phyloP scores from a whole-genome alignment of 2,797 vertebrate species.

The Ctenopoma kingsleyae region DNA sequence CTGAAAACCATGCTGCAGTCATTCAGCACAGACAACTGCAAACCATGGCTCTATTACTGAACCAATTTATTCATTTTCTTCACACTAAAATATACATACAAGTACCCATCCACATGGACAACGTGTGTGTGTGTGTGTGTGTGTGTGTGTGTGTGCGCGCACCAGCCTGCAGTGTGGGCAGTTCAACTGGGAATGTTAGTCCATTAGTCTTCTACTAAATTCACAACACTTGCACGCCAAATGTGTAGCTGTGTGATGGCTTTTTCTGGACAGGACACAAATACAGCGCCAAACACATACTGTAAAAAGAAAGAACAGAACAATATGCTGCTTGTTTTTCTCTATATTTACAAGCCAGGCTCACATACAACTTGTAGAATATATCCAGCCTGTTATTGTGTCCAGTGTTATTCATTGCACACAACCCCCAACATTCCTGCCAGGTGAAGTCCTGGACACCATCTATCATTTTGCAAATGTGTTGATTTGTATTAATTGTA shows the following conservation, averaged over 20 bases:
- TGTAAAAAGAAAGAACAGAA: neutral
- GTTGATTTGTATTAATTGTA: too few relatives aligned
- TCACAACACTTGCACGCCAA: slow-evolving; percentile 7
- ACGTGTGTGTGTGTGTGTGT: slow-evolving; percentile 1
- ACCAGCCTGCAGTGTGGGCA: neutral
- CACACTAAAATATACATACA: slow-evolving; percentile 12
- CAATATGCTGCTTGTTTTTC: too few relatives aligned
- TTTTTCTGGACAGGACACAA: neutral
- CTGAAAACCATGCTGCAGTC: slow-evolving; percentile 15
- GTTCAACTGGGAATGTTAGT: slow-evolving; percentile 17
- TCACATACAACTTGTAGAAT: too few relatives aligned
- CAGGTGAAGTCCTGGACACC: too few relatives aligned
- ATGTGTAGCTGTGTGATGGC: neutral
- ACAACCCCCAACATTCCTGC: too few relatives aligned
- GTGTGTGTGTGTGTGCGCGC: slow-evolving; percentile 9
- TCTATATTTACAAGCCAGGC: too few relatives aligned
- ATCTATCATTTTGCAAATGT: too few relatives aligned
- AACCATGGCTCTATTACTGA: slow-evolving; percentile 44
- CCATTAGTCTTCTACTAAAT: slow-evolving; percentile 34
- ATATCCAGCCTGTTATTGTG: too few relatives aligned
- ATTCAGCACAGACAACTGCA: slow-evolving; percentile 41
- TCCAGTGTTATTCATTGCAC: too few relatives aligned
- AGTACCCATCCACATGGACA: slow-evolving; percentile 19
- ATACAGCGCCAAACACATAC: neutral
- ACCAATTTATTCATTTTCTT: slow-evolving; percentile 41